A percentile compares a stretch with the other conserved stretches of the same genome.
Evolutionary conservation across 1,140 invertebrate species (phyloP).

Genomic region (Megalopta genalis): DNA sequence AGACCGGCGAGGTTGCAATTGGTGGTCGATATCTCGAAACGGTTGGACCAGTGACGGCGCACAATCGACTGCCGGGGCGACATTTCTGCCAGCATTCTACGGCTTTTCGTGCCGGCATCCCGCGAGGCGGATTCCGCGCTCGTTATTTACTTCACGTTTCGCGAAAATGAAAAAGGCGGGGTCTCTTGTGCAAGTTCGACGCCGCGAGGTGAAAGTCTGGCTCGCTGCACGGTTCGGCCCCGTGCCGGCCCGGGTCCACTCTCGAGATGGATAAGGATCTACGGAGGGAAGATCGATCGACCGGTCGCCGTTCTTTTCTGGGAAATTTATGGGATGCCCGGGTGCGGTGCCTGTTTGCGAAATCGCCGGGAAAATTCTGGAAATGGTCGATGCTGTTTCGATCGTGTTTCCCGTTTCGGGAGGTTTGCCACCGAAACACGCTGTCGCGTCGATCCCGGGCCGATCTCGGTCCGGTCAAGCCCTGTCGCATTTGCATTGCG

Average conservation of each 20-base stretch:
- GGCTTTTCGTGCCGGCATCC: conserved; percentile 49
- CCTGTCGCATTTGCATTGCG: too few species aligned
- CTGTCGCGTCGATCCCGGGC: too few species aligned
- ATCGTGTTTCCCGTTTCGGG: too few species aligned
- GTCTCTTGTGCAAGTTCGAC: conserved; percentile 65
- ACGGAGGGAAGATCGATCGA: conserved; percentile 57
- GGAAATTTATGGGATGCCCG: conserved; percentile 57
- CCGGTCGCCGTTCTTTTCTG: conserved; percentile 45
- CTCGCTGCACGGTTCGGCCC: conserved; percentile 22
- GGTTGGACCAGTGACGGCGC: conserved; percentile 1
- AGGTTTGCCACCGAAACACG: neutral
- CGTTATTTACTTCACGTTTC: conserved; percentile 67
- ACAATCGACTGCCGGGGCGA: conserved; percentile 40
- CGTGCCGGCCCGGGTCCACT: conserved; percentile 50
- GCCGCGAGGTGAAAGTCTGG: conserved; percentile 59
- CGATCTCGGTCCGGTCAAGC: too few species aligned
- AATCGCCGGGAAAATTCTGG: conserved; percentile 27
- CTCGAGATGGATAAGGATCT: conserved; percentile 63
- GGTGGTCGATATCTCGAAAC: conserved; percentile 19
- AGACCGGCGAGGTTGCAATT: neutral
- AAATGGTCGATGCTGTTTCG: too few species aligned
- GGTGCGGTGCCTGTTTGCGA: conserved; percentile 29
- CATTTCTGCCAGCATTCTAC: conserved; percentile 65
- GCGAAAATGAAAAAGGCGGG: conserved; percentile 62
- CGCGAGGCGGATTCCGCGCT: conserved; percentile 58